Conservation (phyloP, 92 coral and sea anemone species). For the Epizoanthus illoricatus region DNA sequence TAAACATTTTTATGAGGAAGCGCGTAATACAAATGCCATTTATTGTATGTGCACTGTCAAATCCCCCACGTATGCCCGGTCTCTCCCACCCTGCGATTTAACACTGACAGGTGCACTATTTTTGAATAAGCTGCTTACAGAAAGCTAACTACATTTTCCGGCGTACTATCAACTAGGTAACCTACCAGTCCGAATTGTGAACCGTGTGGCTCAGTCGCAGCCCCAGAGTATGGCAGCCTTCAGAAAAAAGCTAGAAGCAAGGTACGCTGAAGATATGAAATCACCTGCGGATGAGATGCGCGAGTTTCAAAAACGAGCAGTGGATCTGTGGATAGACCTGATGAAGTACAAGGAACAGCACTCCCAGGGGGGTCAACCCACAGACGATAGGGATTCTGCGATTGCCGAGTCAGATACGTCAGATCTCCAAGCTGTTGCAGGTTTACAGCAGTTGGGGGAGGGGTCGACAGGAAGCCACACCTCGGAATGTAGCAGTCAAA, state of each 20-base stretch:
- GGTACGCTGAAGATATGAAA: slow-evolving; percentile 68
- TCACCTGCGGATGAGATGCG: slow-evolving; percentile 49
- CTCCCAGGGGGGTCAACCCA: background rate
- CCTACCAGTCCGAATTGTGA: slow-evolving; percentile 83
- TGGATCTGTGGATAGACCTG: slow-evolving; percentile 59
- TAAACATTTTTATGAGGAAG: too few species aligned
- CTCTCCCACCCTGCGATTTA: background rate
- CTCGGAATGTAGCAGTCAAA: background rate
- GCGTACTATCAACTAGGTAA: slow-evolving; percentile 55
- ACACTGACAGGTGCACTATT: background rate
- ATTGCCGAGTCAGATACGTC: slow-evolving; percentile 12
- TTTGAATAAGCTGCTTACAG: too few species aligned
- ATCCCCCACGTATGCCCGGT: background rate
- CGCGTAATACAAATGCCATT: too few species aligned
- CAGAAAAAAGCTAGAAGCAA: slow-evolving; percentile 71
- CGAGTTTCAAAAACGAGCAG: slow-evolving; percentile 53
- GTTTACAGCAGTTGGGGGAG: slow-evolving; percentile 2
- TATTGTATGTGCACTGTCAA: too few species aligned
- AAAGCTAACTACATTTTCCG: background rate
- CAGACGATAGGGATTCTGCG: slow-evolving; percentile 29
- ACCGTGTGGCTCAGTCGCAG: slow-evolving; percentile 87
- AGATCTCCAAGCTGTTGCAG: background rate
- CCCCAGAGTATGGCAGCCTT: slow-evolving; percentile 82
- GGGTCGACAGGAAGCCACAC: background rate
- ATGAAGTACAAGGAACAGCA: slow-evolving; percentile 60